Evolutionary conservation across 2,113 vertebrate species (phyloP).

Genomic region (Sturnira hondurensis): DNA sequence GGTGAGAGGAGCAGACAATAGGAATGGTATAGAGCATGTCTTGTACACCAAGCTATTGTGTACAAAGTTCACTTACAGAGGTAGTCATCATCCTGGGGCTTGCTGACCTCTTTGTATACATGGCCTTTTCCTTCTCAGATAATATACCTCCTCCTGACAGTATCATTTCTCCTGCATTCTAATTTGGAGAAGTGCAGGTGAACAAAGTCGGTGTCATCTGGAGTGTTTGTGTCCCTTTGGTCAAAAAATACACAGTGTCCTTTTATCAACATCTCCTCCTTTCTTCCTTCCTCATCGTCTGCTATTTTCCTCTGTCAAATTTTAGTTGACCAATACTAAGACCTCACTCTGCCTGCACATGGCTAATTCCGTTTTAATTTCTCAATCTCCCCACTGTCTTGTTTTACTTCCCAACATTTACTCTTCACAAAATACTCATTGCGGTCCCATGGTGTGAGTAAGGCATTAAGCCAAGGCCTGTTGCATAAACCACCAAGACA

Average conservation of each 20-base stretch:
- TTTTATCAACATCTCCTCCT: not conserved
- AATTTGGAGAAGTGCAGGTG: not conserved
- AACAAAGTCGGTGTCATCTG: not conserved
- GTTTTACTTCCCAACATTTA: not conserved
- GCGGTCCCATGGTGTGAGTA: not conserved
- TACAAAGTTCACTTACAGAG: slow-evolving; percentile 61
- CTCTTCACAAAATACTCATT: not conserved
- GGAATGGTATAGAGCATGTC: not conserved
- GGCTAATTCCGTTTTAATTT: too few species aligned
- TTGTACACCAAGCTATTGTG: too few species aligned
- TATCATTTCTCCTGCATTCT: slow-evolving; percentile 7
- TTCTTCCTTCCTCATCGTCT: too few species aligned
- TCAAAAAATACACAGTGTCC: not conserved
- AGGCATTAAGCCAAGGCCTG: not conserved
- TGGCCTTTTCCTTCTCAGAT: slow-evolving; percentile 53
- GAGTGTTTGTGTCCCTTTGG: not conserved
- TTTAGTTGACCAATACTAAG: too few species aligned
- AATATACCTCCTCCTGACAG: slow-evolving; percentile 6
- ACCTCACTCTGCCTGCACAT: not conserved
- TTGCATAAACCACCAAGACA: too few species aligned
- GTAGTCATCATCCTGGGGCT: too few species aligned
- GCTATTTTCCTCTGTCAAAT: not conserved
- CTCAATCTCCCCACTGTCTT: too few species aligned
- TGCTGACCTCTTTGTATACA: slow-evolving; percentile 55
- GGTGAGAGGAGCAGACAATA: not conserved